Percentiles rank a stretch among this genome's conserved stretches.
Evolutionary conservation across 2,113 vertebrate genomes (phyloP).

Genomic region (Melanotaenia duboulayi): DNA sequence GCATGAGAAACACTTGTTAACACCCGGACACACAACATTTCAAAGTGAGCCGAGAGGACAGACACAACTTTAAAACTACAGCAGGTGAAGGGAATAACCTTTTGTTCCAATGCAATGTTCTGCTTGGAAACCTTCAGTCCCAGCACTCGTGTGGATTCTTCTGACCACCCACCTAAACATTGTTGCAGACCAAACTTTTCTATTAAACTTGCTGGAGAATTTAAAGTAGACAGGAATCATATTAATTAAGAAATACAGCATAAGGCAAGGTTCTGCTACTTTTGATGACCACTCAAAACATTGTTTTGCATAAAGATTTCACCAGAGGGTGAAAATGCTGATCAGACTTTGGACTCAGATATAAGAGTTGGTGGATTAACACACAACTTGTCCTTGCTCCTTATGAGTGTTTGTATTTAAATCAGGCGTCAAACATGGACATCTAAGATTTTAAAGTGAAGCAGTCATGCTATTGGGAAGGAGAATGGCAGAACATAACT

Average conservation of each 20-base stretch:
- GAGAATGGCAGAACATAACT: too few relatives aligned
- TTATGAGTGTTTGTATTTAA: background rate
- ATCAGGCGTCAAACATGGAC: too few relatives aligned
- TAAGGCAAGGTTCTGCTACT: background rate
- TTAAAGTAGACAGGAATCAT: background rate
- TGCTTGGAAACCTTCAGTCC: too few relatives aligned
- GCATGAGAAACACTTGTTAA: slow-evolving; percentile 57
- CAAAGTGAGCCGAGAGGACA: slow-evolving; percentile 24
- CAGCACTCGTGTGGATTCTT: background rate
- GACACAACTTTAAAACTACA: background rate
- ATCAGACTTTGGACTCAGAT: background rate
- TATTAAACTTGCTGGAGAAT: background rate
- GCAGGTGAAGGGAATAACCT: background rate
- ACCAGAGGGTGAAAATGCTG: background rate
- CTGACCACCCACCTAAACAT: background rate
- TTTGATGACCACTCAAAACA: background rate
- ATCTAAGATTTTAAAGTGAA: background rate
- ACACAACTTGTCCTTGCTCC: background rate
- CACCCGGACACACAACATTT: slow-evolving; percentile 43
- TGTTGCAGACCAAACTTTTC: background rate
- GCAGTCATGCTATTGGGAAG: too few relatives aligned
- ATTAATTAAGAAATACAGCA: background rate
- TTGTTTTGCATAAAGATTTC: background rate
- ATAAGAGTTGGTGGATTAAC: background rate
- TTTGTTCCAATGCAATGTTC: background rate